Conservation (phyloP, 2,797 vertebrate species). For the Cirrhinus molitorella region DNA sequence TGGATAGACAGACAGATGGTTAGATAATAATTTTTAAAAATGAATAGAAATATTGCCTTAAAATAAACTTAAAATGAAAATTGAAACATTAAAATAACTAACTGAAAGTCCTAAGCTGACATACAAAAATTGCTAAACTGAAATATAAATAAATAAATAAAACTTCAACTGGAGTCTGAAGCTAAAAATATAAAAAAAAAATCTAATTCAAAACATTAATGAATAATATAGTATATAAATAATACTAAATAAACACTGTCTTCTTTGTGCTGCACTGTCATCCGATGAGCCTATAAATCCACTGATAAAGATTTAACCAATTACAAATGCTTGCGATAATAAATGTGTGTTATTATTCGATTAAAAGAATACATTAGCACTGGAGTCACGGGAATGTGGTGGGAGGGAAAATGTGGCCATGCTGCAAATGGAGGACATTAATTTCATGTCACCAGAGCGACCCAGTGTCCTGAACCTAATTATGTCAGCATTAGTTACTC, state of each 20-base stretch:
- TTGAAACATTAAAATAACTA: too few relatives aligned
- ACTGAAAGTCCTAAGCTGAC: too few relatives aligned
- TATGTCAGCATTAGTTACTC: constrained; percentile 47
- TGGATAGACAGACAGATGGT: too few relatives aligned
- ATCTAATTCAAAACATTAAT: not conserved
- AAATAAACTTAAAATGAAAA: too few relatives aligned
- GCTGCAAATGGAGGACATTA: constrained; percentile 45
- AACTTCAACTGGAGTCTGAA: not conserved
- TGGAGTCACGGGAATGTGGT: constrained; percentile 1
- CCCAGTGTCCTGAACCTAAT: constrained; percentile 27
- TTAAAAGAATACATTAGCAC: constrained; percentile 54
- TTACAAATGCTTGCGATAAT: constrained; percentile 58
- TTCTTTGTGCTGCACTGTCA: constrained; percentile 59
- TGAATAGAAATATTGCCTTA: too few relatives aligned
- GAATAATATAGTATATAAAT: not conserved
- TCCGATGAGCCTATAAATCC: constrained; percentile 46
- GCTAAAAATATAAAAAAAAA: not conserved
- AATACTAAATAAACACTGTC: constrained; percentile 31
- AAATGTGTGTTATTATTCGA: constrained; percentile 56
- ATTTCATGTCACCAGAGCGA: constrained; percentile 34
- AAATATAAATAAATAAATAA: not conserved
- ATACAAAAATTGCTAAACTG: too few relatives aligned
- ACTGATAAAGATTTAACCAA: constrained; percentile 62
- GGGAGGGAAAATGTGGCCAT: constrained; percentile 22
- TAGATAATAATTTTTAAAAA: too few relatives aligned